Percentiles rank a stretch among this genome's conserved stretches.
Conservation (phyloP, 2,113 vertebrate species). For the Sitta europaea region DNA sequence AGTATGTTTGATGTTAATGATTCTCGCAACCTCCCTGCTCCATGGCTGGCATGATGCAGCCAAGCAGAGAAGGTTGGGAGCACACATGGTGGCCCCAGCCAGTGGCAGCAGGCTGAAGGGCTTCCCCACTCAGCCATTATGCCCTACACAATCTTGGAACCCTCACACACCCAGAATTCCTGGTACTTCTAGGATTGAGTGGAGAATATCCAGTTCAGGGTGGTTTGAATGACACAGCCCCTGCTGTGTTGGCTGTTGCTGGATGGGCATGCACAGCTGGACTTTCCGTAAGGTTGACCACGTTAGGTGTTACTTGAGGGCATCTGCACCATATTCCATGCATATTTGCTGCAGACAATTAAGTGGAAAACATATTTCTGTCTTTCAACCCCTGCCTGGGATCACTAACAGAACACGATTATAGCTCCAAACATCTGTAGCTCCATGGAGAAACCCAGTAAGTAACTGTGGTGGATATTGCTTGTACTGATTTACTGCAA, state of each 20-base stretch:
- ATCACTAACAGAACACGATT: not conserved
- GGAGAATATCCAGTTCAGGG: rapidly evolving
- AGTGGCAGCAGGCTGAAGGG: too few relatives aligned
- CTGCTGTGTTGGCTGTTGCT: not conserved
- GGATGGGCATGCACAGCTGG: not conserved
- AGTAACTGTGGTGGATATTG: not conserved
- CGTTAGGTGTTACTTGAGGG: rapidly evolving
- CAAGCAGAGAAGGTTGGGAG: not conserved
- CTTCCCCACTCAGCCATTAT: rapidly evolving
- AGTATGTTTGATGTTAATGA: not conserved
- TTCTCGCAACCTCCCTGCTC: not conserved
- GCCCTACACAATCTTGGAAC: not conserved
- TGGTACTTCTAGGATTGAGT: rapidly evolving
- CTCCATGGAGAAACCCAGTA: not conserved
- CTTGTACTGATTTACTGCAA: not conserved
- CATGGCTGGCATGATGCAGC: rapidly evolving
- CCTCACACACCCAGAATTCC: not conserved
- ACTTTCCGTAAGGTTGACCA: not conserved
- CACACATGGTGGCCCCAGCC: rapidly evolving
- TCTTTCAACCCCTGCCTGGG: not conserved
- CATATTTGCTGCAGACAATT: not conserved
- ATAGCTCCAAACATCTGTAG: not conserved
- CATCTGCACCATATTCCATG: not conserved
- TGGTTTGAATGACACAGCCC: not conserved
- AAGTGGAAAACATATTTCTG: not conserved